Percentiles rank a stretch among this genome's conserved stretches.
phyloP scores from a whole-genome alignment of 2,797 vertebrate species.

The Micromesistius poutassou region DNA sequence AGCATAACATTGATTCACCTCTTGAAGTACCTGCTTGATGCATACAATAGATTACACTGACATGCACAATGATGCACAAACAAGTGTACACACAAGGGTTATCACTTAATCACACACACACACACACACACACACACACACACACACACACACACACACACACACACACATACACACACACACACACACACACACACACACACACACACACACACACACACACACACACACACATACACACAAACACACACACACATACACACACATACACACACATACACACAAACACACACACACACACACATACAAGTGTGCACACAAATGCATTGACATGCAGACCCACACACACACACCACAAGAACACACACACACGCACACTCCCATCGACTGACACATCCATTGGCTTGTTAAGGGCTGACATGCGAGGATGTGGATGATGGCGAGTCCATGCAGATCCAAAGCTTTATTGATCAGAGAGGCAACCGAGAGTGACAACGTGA shows the following conservation, averaged over 20 bases:
- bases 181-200: not conserved
- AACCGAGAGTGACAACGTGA: conserved; percentile 27
- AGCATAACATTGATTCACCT: not conserved
- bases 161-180: not conserved
- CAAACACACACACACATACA: not conserved
- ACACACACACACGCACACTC: not conserved
- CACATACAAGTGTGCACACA: conserved; percentile 4
- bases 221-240: not conserved
- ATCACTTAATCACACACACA: conserved; percentile 14
- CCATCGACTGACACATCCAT: not conserved
- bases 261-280: not conserved
- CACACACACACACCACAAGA: not conserved
- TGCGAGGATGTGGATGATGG: conserved; percentile 46
- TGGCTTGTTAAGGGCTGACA: conserved; percentile 47
- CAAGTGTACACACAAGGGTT: no score
- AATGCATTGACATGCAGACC: not conserved
- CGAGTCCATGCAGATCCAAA: conserved; percentile 43
- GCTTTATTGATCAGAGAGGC: conserved; percentile 48
- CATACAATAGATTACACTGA: not conserved
- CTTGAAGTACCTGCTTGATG: not conserved
- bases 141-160: no score
- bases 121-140: not conserved
- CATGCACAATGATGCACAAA: not conserved
- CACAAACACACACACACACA: not conserved
- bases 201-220: conserved; percentile 11